A percentile compares a stretch with the other conserved stretches of the same genome.
Conservation (phyloP, 2,888 invertebrate species). For the Parochlus steinenii region DNA sequence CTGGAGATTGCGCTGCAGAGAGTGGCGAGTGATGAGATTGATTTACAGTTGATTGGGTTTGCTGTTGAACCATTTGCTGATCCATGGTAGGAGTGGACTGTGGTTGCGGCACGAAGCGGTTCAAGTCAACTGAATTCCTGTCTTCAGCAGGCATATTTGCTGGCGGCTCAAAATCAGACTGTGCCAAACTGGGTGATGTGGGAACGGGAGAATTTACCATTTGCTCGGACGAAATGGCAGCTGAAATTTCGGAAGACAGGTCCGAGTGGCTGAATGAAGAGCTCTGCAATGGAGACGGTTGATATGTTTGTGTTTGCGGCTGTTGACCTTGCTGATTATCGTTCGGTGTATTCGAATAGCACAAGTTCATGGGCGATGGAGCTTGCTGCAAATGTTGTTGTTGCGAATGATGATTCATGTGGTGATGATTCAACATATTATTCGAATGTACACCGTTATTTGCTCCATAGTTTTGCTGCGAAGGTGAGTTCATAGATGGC, state of each 20-base stretch:
- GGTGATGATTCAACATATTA: constrained; percentile 4
- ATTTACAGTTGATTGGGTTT: background rate
- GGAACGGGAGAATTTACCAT: constrained; percentile 44
- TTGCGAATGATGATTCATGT: constrained; percentile 3
- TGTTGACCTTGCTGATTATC: constrained; percentile 19
- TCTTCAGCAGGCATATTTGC: constrained; percentile 35
- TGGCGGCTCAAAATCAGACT: constrained; percentile 60
- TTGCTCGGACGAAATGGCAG: constrained; percentile 54
- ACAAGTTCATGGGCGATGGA: constrained; percentile 8
- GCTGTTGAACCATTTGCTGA: constrained; percentile 9
- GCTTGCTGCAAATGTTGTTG: constrained; percentile 10
- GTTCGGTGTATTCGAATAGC: constrained; percentile 17
- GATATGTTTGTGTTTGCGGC: constrained; percentile 24
- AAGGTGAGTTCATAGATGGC: constrained; percentile 10
- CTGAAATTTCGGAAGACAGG: constrained; percentile 59
- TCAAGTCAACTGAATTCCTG: constrained; percentile 25
- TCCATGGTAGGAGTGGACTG: constrained; percentile 21
- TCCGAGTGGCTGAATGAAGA: constrained; percentile 51
- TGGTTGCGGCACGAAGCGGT: constrained; percentile 24
- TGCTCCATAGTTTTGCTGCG: constrained; percentile 4
- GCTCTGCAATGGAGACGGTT: constrained; percentile 27
- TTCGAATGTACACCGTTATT: background rate
- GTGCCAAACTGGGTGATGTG: constrained; percentile 48
- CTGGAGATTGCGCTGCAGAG: constrained; percentile 8
- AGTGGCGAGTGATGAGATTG: constrained; percentile 10